A percentile compares a stretch with the other conserved stretches of the same genome.
Conservation (phyloP, 2,888 invertebrate species). For the Cyclophora punctaria region DNA sequence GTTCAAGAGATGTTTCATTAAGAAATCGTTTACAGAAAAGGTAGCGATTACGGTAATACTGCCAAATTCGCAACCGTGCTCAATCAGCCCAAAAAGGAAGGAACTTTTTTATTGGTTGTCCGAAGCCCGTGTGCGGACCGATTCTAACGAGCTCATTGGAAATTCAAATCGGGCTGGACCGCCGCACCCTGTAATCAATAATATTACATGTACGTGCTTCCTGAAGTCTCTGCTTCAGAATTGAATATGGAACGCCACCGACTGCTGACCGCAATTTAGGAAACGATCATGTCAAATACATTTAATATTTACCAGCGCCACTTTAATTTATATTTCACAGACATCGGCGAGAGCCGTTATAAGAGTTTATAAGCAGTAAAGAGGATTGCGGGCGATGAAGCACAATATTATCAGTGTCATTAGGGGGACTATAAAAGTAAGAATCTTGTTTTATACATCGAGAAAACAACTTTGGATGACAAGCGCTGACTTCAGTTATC, state of each 20-base stretch:
- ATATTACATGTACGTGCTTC: conserved; percentile 72
- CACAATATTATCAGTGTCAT: conserved; percentile 12
- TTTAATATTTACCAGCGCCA: too few relatives aligned
- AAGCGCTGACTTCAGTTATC: conserved; percentile 36
- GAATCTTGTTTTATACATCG: conserved; percentile 26
- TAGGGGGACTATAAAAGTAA: conserved; percentile 15
- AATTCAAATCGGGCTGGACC: conserved; percentile 69
- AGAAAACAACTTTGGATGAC: conserved; percentile 18
- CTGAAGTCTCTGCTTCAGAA: conserved; percentile 44
- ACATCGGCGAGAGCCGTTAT: background rate
- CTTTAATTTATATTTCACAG: background rate
- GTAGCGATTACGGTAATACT: conserved; percentile 41
- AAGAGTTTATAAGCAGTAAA: conserved; percentile 1
- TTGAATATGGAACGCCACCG: conserved; percentile 28
- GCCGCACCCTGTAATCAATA: conserved; percentile 70
- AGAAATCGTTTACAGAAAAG: conserved; percentile 32
- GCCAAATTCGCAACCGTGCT: conserved; percentile 38
- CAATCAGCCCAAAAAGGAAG: conserved; percentile 54
- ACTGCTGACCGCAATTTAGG: conserved; percentile 22
- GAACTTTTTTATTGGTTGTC: conserved; percentile 58
- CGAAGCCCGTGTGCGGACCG: conserved; percentile 45
- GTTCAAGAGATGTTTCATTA: conserved; percentile 16
- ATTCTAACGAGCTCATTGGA: conserved; percentile 73
- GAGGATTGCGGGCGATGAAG: conserved; percentile 5
- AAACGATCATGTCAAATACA: conserved; percentile 9